Evolutionary conservation across 35 echinoderm and acorn worm genomes (phyloP).

Genomic region (Apostichopus japonicus): DNA sequence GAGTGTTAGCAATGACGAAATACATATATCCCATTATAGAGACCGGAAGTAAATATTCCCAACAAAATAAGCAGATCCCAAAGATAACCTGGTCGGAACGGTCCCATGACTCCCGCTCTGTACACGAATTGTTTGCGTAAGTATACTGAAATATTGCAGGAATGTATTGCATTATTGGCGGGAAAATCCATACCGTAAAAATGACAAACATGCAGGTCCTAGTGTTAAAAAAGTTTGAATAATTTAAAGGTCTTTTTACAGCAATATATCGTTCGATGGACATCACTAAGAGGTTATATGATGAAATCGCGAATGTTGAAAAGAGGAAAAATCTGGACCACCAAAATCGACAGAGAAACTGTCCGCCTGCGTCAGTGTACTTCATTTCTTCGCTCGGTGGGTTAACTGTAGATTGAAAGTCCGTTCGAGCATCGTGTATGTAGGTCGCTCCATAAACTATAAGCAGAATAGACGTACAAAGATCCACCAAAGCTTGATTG

Average conservation of each 20-base stretch:
- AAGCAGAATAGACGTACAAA: constrained; percentile 66
- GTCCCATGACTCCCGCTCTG: constrained; percentile 14
- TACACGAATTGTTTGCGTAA: not conserved
- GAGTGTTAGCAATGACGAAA: constrained; percentile 49
- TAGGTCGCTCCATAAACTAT: constrained; percentile 64
- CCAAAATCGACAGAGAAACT: constrained; percentile 67
- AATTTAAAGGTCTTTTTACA: constrained; percentile 63
- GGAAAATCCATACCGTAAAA: constrained; percentile 45
- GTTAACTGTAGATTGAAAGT: not conserved
- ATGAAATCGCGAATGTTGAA: constrained; percentile 64
- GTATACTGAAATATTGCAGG: constrained; percentile 64
- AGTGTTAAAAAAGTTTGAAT: constrained; percentile 52
- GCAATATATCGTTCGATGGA: constrained; percentile 74
- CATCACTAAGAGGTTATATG: constrained; percentile 65
- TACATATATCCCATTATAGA: constrained; percentile 66
- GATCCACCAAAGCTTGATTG: constrained; percentile 64
- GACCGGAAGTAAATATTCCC: constrained; percentile 63
- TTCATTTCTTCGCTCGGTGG: not conserved
- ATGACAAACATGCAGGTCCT: constrained; percentile 48
- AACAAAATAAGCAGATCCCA: constrained; percentile 51
- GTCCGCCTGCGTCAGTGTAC: not conserved
- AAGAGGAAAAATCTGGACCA: constrained; percentile 61
- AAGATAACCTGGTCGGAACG: constrained; percentile 16
- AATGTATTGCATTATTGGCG: constrained; percentile 68
- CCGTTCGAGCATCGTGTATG: not conserved